These are phyloP conservation scores for Aleiodes leptofemur DNA, from an alignment of 2,888 invertebrate species.

Conservation along the genomic window DNA sequence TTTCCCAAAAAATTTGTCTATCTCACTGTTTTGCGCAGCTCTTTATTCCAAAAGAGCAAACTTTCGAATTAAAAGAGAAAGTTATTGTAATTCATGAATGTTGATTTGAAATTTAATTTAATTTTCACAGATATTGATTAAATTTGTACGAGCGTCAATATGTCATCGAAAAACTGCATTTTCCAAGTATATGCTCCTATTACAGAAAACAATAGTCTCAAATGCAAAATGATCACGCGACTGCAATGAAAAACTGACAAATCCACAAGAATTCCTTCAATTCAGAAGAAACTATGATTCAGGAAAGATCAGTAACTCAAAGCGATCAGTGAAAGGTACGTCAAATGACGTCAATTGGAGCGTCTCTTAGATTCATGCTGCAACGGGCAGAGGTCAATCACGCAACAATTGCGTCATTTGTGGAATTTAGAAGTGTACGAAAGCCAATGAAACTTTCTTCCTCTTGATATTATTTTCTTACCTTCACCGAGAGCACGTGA, in stretches of 20 bases:
- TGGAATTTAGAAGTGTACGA: conserved; percentile 6
- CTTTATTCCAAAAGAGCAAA: no score
- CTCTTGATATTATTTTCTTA: conserved; percentile 66
- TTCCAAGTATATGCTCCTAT: no score
- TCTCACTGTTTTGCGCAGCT: no score
- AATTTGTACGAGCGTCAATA: no score
- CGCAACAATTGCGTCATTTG: conserved; percentile 50
- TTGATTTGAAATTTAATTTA: no score
- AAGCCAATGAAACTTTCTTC: conserved; percentile 9
- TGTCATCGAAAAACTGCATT: no score
- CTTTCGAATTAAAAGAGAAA: no score
- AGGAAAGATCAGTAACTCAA: conserved; percentile 7
- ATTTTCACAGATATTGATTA: no score
- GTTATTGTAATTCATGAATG: no score
- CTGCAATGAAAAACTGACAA: neutral
- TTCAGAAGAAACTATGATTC: conserved; percentile 12
- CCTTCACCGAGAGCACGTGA: conserved; percentile 88
- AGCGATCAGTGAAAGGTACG: conserved; percentile 58
- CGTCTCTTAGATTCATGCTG: conserved; percentile 1
- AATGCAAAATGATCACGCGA: no score
- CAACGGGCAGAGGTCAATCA: conserved; percentile 44
- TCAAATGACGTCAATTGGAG: conserved; percentile 50
- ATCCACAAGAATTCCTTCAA: neutral
- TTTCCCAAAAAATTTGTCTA: no score
- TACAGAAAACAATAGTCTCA: no score